A percentile compares a stretch with the other conserved stretches of the same genome.
phyloP scores from a whole-genome alignment of 92 coral and sea anemone genomes.

The Zoanthus sansibaricus region DNA sequence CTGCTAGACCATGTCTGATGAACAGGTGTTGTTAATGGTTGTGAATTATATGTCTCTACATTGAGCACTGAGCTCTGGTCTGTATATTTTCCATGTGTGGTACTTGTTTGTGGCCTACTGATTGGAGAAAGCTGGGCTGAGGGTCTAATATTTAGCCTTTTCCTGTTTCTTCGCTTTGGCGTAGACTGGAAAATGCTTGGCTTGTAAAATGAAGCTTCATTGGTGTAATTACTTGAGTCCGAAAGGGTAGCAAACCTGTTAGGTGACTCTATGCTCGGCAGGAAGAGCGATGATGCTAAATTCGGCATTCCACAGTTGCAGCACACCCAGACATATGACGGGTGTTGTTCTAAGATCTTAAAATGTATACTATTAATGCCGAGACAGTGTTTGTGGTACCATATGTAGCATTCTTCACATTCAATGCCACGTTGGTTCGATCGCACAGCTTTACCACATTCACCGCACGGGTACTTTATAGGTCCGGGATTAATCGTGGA shows the following conservation, averaged over 20 bases:
- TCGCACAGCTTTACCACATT: constrained; percentile 37
- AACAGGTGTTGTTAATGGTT: constrained; percentile 1
- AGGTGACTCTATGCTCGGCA: not conserved
- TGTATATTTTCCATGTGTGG: not conserved
- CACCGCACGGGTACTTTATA: constrained; percentile 15
- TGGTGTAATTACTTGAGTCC: constrained; percentile 20
- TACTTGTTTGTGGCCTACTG: constrained; percentile 7
- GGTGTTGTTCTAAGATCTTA: constrained; percentile 23
- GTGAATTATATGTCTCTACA: constrained; percentile 2
- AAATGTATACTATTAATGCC: constrained; percentile 18
- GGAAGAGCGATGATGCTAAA: constrained; percentile 23
- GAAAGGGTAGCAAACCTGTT: constrained; percentile 35
- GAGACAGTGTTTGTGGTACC: constrained; percentile 24
- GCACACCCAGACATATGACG: constrained; percentile 34
- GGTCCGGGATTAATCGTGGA: constrained; percentile 37
- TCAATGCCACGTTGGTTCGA: constrained; percentile 35
- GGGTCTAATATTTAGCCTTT: not conserved
- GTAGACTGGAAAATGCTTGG: constrained; percentile 1
- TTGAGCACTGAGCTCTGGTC: constrained; percentile 20
- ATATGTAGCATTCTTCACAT: constrained; percentile 35
- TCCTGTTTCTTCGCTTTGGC: constrained; percentile 10
- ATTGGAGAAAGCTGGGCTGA: constrained; percentile 30
- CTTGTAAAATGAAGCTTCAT: not conserved
- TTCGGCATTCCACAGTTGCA: constrained; percentile 32
- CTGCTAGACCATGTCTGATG: constrained; percentile 10